Conservation (phyloP, 37 sponge, comb jelly and placozoan species). For the Ianthella basta region DNA sequence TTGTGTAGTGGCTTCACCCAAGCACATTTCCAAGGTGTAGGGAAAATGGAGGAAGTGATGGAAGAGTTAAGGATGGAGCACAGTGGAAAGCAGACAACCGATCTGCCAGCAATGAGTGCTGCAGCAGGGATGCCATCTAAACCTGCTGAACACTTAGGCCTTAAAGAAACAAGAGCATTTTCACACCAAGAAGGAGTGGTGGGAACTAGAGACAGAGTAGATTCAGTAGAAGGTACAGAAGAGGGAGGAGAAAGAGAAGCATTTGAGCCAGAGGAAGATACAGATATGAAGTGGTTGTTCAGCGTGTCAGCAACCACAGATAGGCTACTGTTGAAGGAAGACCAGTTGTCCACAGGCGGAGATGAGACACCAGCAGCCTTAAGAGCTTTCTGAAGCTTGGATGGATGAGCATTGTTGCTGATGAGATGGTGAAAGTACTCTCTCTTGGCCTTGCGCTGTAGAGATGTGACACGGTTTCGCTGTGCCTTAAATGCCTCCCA, state of each 20-base stretch:
- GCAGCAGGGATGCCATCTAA: neutral
- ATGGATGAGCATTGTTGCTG: neutral
- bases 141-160: neutral
- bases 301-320: neutral
- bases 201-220: neutral
- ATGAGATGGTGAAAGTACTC: neutral
- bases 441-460: neutral
- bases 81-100: neutral
- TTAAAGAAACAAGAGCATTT: neutral
- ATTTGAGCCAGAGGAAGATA: neutral
- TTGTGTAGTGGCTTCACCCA: too few relatives aligned
- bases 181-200: conserved; percentile 8
- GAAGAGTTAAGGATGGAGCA: too few relatives aligned
- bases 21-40: too few relatives aligned
- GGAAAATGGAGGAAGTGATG: too few relatives aligned
- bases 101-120: neutral
- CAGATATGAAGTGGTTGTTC: neutral
- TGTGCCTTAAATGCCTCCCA: too few relatives aligned
- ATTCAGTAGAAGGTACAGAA: neutral
- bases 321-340: neutral
- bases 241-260: neutral
- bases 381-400: neutral
- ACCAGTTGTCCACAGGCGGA: neutral
- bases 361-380: neutral
- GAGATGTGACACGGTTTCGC: neutral